These are phyloP conservation scores for Scomber scombrus DNA, from an alignment of 2,113 vertebrate genomes.

Conservation along the genomic window DNA sequence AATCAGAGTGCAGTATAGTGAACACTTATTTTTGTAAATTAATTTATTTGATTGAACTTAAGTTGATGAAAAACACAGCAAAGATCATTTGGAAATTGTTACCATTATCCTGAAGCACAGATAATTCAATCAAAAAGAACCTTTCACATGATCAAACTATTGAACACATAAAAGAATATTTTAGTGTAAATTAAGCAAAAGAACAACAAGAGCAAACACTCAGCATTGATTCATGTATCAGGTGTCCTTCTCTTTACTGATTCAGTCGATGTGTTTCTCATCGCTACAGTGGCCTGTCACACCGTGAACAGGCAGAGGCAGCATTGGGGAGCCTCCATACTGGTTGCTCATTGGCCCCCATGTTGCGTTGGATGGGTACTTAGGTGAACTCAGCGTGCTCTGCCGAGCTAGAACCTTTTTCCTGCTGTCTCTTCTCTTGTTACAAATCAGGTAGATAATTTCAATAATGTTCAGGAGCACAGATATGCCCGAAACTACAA, in stretches of 20 bases:
- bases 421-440: conserved; percentile 58
- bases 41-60: not conserved
- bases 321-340: not conserved
- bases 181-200: not conserved
- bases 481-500: conserved; percentile 89
- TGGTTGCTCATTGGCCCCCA: not conserved
- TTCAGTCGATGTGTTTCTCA: not conserved
- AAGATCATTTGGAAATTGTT: not conserved
- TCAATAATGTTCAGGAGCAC: conserved; percentile 91
- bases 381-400: not conserved
- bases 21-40: not conserved
- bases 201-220: not conserved
- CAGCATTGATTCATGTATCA: conserved; percentile 12
- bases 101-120: not conserved
- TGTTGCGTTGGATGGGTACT: not conserved
- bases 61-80: not conserved
- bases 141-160: not conserved
- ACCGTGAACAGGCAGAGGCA: not conserved
- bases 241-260: conserved; percentile 42
- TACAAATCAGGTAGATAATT: conserved; percentile 90
- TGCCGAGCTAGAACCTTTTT: not conserved
- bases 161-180: not conserved
- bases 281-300: not conserved
- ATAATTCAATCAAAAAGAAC: not conserved
- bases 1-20: not conserved